phyloP scores from a whole-genome alignment of 2,113 vertebrate genomes.

The Pantherophis guttatus region DNA sequence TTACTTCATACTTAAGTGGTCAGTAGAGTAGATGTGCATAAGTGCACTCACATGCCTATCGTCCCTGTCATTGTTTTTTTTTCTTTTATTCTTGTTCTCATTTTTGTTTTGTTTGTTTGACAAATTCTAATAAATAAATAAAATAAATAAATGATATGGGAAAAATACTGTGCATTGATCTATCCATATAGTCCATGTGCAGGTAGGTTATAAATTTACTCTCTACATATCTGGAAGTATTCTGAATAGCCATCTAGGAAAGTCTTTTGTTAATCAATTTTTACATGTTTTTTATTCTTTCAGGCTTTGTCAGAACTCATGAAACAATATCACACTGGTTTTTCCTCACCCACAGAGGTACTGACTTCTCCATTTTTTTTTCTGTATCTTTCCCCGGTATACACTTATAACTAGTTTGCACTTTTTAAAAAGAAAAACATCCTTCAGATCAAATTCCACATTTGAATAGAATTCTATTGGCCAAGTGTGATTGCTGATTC shows the following conservation, averaged over 20 bases:
- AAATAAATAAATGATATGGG: neutral
- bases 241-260: neutral
- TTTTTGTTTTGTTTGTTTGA: no score
- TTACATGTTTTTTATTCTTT: neutral
- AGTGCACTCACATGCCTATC: no score
- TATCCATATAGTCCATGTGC: neutral
- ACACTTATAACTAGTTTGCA: neutral
- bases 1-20: no score
- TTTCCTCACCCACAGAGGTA: slow-evolving; percentile 9
- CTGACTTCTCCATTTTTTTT: neutral
- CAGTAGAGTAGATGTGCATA: no score
- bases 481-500: neutral
- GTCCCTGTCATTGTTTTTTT: no score
- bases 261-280: neutral
- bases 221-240: neutral
- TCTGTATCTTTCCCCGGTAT: neutral
- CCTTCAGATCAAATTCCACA: neutral
- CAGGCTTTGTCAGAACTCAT: neutral
- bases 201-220: neutral
- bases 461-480: no score
- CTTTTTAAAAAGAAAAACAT: neutral
- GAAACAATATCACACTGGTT: neutral
- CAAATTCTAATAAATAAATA: no score
- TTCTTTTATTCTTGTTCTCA: no score
- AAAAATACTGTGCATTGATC: neutral